These are phyloP conservation scores for Clivina fossor DNA, from an alignment of 2,888 invertebrate genomes.

Conservation along the genomic window DNA sequence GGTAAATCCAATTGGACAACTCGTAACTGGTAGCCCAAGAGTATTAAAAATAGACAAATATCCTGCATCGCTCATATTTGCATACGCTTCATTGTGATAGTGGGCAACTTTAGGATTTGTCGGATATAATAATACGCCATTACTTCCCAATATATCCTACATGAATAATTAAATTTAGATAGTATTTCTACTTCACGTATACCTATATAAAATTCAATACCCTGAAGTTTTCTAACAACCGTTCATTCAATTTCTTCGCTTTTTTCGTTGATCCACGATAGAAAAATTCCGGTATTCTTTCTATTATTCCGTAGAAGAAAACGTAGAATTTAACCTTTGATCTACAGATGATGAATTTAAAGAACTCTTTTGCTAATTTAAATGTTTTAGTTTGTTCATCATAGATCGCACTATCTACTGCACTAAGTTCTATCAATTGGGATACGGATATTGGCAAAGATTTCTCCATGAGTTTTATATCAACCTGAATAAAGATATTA, in stretches of 20 bases:
- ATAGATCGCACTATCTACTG: constrained; percentile 66
- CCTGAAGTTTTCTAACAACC: constrained; percentile 63
- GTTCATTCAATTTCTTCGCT: constrained; percentile 50
- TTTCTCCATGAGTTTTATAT: constrained; percentile 18
- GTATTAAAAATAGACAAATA: constrained; percentile 83
- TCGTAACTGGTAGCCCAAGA: constrained; percentile 82
- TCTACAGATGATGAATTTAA: constrained; percentile 62
- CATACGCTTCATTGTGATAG: constrained; percentile 66
- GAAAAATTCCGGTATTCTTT: constrained; percentile 42
- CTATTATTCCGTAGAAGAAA: constrained; percentile 58
- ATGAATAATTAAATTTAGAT: constrained; percentile 40
- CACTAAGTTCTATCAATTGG: constrained; percentile 63
- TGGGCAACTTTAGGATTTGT: constrained; percentile 67
- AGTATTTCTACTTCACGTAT: background rate
- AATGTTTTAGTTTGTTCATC: constrained; percentile 63
- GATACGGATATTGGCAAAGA: background rate
- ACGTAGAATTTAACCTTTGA: constrained; percentile 68
- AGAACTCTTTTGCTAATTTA: constrained; percentile 64
- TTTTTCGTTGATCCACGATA: background rate
- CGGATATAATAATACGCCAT: constrained; percentile 72
- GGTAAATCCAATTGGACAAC: constrained; percentile 76
- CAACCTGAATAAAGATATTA: constrained; percentile 10
- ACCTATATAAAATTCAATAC: constrained; percentile 50
- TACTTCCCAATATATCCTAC: constrained; percentile 64
- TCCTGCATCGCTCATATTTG: constrained; percentile 70